phyloP scores from a whole-genome alignment of 2,888 invertebrate genomes.

The Epistrophe eligans region DNA sequence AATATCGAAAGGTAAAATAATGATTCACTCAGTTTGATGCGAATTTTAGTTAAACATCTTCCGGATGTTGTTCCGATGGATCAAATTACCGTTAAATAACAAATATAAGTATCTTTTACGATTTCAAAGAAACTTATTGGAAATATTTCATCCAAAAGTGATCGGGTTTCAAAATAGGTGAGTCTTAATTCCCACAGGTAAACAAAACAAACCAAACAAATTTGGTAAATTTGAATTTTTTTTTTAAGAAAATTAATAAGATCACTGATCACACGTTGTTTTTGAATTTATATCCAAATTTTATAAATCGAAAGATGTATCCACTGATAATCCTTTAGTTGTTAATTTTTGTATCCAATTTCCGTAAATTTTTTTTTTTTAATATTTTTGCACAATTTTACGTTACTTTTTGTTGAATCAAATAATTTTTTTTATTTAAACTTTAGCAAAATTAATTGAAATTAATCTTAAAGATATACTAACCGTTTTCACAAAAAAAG shows the following conservation, averaged over 20 bases:
- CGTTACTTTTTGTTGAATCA: slow-evolving; percentile 56
- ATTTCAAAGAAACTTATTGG: slow-evolving; percentile 10
- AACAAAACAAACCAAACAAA: not conserved
- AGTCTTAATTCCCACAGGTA: slow-evolving; percentile 13
- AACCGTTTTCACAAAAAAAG: slow-evolving; percentile 81
- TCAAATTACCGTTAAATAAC: slow-evolving; percentile 25
- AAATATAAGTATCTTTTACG: slow-evolving; percentile 12
- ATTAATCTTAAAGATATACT: slow-evolving; percentile 76
- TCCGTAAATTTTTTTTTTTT: slow-evolving; percentile 27
- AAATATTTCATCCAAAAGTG: slow-evolving; percentile 47
- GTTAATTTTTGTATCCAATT: slow-evolving; percentile 68
- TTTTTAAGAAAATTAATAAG: slow-evolving; percentile 10
- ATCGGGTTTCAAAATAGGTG: slow-evolving; percentile 32
- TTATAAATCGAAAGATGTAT: slow-evolving; percentile 60
- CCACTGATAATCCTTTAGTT: slow-evolving; percentile 76
- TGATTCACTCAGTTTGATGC: not conserved
- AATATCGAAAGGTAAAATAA: not conserved
- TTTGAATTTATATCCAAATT: slow-evolving; percentile 15
- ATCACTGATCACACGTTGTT: slow-evolving; percentile 60
- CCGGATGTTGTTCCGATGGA: not conserved
- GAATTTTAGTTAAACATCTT: not conserved
- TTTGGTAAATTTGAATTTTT: slow-evolving; percentile 8
- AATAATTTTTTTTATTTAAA: slow-evolving; percentile 28
- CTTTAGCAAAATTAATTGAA: slow-evolving; percentile 16
- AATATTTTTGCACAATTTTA: slow-evolving; percentile 57